phyloP scores from a whole-genome alignment of 2,113 vertebrate genomes.

The Nycticebus coucang region DNA sequence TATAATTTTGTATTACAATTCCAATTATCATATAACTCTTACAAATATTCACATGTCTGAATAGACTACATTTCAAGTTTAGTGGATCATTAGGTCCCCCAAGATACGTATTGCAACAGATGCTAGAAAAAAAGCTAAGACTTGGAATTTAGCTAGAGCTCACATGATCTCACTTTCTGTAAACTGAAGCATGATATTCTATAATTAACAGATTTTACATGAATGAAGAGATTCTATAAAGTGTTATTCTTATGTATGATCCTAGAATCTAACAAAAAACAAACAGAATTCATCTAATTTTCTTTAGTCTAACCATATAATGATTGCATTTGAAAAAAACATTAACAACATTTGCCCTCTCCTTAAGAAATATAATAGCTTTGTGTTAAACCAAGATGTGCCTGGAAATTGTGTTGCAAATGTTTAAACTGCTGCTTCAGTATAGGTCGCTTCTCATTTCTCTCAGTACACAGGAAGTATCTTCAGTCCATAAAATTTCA shows the following conservation, averaged over 20 bases:
- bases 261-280: neutral
- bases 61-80: neutral
- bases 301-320: neutral
- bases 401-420: constrained; percentile 1
- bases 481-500: neutral
- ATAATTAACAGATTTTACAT: neutral
- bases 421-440: neutral
- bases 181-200: neutral
- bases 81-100: neutral
- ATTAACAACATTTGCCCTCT: neutral
- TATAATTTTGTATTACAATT: constrained; percentile 33
- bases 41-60: constrained; percentile 9
- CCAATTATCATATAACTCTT: neutral
- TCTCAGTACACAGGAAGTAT: neutral
- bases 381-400: neutral
- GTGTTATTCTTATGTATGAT: neutral
- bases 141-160: neutral
- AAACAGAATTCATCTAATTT: constrained; percentile 3
- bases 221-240: neutral
- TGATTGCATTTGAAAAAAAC: neutral
- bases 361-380: neutral
- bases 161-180: neutral
- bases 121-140: neutral
- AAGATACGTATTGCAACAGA: neutral
- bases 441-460: neutral